Conservation (phyloP, 2,797 vertebrate genomes). For the Arnoldichthys spilopterus region DNA sequence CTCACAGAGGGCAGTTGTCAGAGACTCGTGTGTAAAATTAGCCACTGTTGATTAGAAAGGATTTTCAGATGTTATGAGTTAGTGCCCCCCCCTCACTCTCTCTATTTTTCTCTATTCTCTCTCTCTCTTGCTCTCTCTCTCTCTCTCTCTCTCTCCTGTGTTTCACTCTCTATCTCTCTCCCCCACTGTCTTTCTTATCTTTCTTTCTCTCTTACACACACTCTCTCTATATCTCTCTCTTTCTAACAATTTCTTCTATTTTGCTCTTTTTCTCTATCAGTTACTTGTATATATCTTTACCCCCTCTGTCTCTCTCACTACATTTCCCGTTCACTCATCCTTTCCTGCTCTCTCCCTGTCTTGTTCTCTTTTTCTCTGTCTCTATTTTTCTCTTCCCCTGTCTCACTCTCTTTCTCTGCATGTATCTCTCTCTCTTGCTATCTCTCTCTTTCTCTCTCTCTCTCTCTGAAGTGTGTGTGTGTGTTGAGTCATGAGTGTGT, state of each 20-base stretch:
- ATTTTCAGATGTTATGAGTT: constrained; percentile 24
- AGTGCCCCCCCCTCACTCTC: neutral
- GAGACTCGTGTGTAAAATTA: constrained; percentile 63
- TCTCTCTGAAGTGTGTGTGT: constrained; percentile 37
- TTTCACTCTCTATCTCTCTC: neutral
- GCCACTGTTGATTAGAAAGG: constrained; percentile 54
- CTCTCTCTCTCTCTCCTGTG: neutral
- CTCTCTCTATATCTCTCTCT: neutral
- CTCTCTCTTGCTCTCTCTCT: neutral
- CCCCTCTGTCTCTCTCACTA: neutral
- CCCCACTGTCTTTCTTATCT: neutral
- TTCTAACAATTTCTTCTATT: neutral
- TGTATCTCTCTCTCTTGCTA: neutral
- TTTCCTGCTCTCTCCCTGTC: neutral
- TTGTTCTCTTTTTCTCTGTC: too few relatives aligned
- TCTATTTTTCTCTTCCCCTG: neutral
- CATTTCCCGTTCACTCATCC: neutral
- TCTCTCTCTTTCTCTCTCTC: neutral
- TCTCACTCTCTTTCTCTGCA: neutral
- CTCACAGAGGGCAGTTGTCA: constrained; percentile 53
- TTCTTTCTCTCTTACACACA: neutral
- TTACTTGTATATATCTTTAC: neutral
- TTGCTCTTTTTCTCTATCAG: neutral
- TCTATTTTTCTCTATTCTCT: neutral
- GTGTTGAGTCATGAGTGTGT: constrained; percentile 48